Percentiles rank a stretch among this genome's conserved stretches.
Conservation (phyloP, 1,140 invertebrate genomes). For the Calycopis cecrops region DNA sequence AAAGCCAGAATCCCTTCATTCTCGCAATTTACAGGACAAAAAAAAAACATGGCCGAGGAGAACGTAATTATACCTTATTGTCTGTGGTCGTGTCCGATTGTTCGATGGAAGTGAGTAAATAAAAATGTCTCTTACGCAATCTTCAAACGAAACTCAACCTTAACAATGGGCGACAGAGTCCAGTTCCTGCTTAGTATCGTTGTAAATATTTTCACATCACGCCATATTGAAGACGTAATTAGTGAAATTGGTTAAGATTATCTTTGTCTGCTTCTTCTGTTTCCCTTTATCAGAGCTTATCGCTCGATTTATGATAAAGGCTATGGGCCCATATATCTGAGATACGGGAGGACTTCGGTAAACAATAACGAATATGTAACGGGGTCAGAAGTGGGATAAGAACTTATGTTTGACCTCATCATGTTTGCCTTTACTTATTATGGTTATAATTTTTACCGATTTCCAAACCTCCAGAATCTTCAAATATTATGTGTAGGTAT, state of each 20-base stretch:
- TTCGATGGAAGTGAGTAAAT: conserved; percentile 45
- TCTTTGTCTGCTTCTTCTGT: background rate
- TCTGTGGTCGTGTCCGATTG: conserved; percentile 37
- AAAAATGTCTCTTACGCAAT: conserved; percentile 33
- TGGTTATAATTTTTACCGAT: too few species aligned
- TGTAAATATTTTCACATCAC: too few species aligned
- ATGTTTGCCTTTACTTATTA: too few species aligned
- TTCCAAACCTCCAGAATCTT: too few species aligned
- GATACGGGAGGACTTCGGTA: too few species aligned
- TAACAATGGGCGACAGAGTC: background rate
- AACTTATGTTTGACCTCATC: too few species aligned
- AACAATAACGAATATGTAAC: too few species aligned
- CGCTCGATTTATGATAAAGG: background rate
- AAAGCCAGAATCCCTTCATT: conserved; percentile 1
- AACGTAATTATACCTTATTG: conserved; percentile 46
- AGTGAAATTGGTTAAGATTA: conserved; percentile 42
- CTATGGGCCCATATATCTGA: background rate
- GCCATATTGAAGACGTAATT: conserved; percentile 31
- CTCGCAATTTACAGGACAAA: conserved; percentile 10
- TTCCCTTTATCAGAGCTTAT: background rate
- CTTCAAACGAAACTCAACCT: conserved; percentile 14
- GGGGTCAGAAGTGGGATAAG: too few species aligned
- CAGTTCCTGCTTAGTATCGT: too few species aligned
- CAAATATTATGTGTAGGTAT: too few species aligned
- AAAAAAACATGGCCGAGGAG: conserved; percentile 32